These are phyloP conservation scores for Squalus acanthias DNA, from an alignment of 2,797 vertebrate species.

Conservation along the genomic window DNA sequence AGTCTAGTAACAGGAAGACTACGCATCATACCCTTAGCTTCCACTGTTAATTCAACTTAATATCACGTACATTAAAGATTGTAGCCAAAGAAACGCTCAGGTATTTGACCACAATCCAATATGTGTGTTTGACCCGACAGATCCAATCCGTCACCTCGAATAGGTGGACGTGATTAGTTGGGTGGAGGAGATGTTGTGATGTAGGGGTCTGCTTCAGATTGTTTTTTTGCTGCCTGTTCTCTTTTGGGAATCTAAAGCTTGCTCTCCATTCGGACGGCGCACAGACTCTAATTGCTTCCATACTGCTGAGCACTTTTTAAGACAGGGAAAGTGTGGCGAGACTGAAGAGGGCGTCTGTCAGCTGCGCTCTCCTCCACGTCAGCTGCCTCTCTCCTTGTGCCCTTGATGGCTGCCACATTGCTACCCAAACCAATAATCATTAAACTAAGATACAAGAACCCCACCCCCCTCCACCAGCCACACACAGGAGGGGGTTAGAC, in stretches of 20 bases:
- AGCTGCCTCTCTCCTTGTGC: not conserved
- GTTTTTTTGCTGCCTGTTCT: not conserved
- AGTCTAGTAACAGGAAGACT: not conserved
- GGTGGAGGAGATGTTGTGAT: not conserved
- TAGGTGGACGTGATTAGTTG: not conserved
- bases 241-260: not conserved
- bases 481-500: not conserved
- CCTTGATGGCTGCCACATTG: not conserved
- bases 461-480: not conserved
- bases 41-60: not conserved
- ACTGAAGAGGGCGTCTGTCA: not conserved
- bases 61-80: not conserved
- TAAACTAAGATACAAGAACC: not conserved
- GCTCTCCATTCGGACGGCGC: not conserved
- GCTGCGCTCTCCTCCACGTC: not conserved
- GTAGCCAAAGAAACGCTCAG: not conserved
- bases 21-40: not conserved
- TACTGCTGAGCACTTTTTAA: not conserved
- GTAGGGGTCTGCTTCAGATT: too few relatives aligned
- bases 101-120: not conserved
- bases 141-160: too few relatives aligned
- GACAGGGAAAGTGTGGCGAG: not conserved
- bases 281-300: not conserved
- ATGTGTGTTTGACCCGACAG: not conserved
- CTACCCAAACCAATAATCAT: not conserved